Percentiles rank a stretch among this genome's conserved stretches.
Evolutionary conservation across 2,888 invertebrate genomes (phyloP).

Genomic region (Exephanes ischioxanthus): DNA sequence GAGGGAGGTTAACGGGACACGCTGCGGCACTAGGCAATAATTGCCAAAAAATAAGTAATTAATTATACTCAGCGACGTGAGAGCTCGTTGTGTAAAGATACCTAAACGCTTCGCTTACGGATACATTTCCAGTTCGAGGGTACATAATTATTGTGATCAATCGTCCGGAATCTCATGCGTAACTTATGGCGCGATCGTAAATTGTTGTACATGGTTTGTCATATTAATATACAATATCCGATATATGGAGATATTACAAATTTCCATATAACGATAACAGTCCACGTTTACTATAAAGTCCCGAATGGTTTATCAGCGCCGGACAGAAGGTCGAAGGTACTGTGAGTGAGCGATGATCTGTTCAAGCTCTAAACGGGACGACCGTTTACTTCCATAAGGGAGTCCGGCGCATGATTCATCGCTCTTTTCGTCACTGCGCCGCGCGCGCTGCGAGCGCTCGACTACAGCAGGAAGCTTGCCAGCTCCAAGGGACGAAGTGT

Average conservation of each 20-base stretch:
- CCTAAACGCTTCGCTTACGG: background rate
- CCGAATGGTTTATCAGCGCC: background rate
- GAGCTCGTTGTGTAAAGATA: constrained; percentile 8
- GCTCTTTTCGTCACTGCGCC: background rate
- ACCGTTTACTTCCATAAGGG: constrained; percentile 14
- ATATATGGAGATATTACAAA: background rate
- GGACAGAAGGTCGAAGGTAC: background rate
- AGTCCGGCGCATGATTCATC: background rate
- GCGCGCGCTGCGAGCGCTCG: too few species aligned
- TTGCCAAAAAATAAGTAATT: background rate
- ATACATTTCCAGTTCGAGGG: background rate
- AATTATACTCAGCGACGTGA: background rate
- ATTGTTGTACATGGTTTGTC: background rate
- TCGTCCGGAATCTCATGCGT: background rate
- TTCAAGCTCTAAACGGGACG: constrained; percentile 8
- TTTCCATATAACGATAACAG: background rate
- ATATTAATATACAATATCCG: background rate
- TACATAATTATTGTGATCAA: background rate
- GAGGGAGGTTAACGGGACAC: background rate
- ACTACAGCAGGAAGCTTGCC: too few species aligned
- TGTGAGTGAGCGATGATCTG: background rate
- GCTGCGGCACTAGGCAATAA: background rate
- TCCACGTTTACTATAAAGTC: background rate
- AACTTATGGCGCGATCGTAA: background rate
- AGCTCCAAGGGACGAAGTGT: too few species aligned